Evolutionary conservation across 1,140 invertebrate genomes (phyloP), one percentile per base, ranked within the genome.

Genomic region (Steinernema khuongi): DNA sequence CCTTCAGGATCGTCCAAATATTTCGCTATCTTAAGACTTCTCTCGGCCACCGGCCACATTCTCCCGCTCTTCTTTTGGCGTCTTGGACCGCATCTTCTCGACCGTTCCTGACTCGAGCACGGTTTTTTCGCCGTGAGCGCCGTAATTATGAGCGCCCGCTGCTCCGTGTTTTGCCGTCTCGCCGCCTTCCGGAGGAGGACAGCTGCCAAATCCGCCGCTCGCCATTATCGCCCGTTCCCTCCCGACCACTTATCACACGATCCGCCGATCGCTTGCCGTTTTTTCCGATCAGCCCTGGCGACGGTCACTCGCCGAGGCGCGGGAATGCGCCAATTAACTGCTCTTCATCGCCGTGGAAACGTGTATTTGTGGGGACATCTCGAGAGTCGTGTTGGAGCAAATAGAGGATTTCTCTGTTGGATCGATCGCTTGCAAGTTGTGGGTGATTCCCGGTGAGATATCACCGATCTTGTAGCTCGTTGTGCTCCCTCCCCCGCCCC

Each of bases 191-290:
- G 50, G 50, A 14, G 19, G 50, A 14, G 50, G 50, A 60, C 50
- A 60, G 50, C 50, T 60, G 50, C 50, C 50, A 22, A 60, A 60
- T 60, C 50, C 50, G 50, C 50, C 36, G 36, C 36, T 60, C 50
- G 50, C 50, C 50, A 60, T 60, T 60, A 60, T 60, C 50, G 14
- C 26, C 50, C 19, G 7, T 22, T 26, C 11, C 50, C 50, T 60
- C 50, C 26, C 50, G 50, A 60, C 50, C 50, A 60, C 50, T 60
- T 60, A 60, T 60, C 50, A 60, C 50, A 60, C 50, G 50, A 60
- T 60, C 50, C 50, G 50, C 50, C 50, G 50, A 60, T 60, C 50
- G 50, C 11, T 60, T 26, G 7, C 22, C 50, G 50, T 22, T 60
- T 60, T 60, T 60, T 60, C 26, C 36, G 36, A 7, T n/a, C 50